phyloP scores from a whole-genome alignment of 2,113 vertebrate species.

The Notothenia rossii region DNA sequence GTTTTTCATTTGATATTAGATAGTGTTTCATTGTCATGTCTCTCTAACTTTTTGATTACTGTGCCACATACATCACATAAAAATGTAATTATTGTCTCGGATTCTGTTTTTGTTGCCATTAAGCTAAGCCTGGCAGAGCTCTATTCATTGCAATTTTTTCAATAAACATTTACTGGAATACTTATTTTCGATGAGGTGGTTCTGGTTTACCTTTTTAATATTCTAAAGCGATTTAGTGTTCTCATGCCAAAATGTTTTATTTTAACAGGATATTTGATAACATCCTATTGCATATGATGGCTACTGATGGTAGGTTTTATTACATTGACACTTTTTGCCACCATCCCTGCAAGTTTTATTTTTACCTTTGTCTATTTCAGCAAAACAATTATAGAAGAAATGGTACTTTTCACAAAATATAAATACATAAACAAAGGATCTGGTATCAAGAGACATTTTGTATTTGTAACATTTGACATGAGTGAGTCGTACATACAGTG shows the following conservation, averaged over 20 bases:
- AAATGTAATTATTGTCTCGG: slow-evolving; percentile 45
- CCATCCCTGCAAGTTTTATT: slow-evolving; percentile 9
- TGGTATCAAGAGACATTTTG: not conserved
- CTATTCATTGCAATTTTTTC: slow-evolving; percentile 60
- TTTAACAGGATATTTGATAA: slow-evolving; percentile 7
- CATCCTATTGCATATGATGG: slow-evolving; percentile 10
- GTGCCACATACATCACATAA: slow-evolving; percentile 53
- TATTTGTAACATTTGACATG: too few species aligned
- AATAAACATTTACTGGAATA: slow-evolving; percentile 68
- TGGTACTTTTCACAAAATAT: slow-evolving; percentile 24
- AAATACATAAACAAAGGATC: slow-evolving; percentile 19
- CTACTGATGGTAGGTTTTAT: not conserved
- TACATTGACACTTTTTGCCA: too few species aligned
- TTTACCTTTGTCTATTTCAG: slow-evolving; percentile 14
- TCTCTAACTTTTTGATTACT: slow-evolving; percentile 53
- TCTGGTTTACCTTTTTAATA: slow-evolving; percentile 35
- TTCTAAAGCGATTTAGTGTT: slow-evolving; percentile 25
- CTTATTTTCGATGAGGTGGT: slow-evolving; percentile 41
- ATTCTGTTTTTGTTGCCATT: slow-evolving; percentile 51
- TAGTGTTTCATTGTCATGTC: slow-evolving; percentile 39
- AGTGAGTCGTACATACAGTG: too few species aligned
- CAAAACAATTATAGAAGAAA: not conserved
- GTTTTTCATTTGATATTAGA: slow-evolving; percentile 30
- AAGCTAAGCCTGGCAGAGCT: slow-evolving; percentile 57
- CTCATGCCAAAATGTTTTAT: slow-evolving; percentile 3